Evolutionary conservation across 2,888 invertebrate genomes (phyloP).

Genomic region (Rhopalosiphum nymphaeae): DNA sequence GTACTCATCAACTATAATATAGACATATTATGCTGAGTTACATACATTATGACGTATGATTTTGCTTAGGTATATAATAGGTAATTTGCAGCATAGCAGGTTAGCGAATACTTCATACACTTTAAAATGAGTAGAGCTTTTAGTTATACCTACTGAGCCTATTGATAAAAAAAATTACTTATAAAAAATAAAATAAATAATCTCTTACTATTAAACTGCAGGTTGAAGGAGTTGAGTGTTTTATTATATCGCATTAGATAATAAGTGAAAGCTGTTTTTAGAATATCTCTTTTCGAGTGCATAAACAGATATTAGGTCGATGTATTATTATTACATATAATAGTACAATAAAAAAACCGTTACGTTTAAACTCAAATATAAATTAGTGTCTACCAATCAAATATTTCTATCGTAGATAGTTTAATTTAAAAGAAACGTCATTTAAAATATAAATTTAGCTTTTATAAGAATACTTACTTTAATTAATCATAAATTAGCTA

Average conservation of each 20-base stretch:
- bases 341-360: neutral
- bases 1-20: no score
- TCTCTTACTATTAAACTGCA: neutral
- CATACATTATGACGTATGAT: neutral
- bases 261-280: constrained; percentile 2
- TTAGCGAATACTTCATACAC: neutral
- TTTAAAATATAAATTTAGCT: neutral
- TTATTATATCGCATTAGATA: neutral
- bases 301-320: neutral
- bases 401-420: neutral
- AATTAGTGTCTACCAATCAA: neutral
- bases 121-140: neutral
- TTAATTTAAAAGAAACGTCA: neutral
- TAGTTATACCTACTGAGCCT: neutral
- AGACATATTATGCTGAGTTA: no score
- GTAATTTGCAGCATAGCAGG: neutral
- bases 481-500: no score
- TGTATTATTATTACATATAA: no score
- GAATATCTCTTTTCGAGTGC: neutral
- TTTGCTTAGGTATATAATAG: neutral
- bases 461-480: no score
- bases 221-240: neutral
- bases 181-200: neutral
- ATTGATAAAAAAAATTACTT: neutral
- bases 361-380: neutral